Percentiles rank a stretch among this genome's conserved stretches.
phyloP scores from a whole-genome alignment of 2,113 vertebrate species.

The Daboia siamensis region DNA sequence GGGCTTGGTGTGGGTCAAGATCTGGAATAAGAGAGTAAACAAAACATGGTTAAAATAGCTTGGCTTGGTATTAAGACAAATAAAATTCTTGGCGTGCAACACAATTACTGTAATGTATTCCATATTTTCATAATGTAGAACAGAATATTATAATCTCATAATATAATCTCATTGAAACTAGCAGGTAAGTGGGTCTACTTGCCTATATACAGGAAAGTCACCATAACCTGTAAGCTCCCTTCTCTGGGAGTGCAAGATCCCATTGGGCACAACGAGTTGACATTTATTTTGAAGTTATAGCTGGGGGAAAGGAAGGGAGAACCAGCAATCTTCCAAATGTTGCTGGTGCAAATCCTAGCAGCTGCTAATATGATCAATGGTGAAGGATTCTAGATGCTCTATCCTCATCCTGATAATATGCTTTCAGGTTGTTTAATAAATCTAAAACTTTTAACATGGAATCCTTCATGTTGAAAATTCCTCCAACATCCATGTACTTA shows the following conservation, averaged over 20 bases:
- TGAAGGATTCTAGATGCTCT: background rate
- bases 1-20: slow-evolving; percentile 85
- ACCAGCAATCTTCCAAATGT: background rate
- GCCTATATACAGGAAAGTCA: background rate
- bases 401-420: background rate
- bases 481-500: background rate
- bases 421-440: background rate
- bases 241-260: background rate
- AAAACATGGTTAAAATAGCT: background rate
- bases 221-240: background rate
- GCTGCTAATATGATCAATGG: background rate
- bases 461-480: background rate
- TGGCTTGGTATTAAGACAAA: background rate
- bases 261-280: background rate
- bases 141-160: no score
- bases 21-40: slow-evolving; percentile 62
- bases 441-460: background rate
- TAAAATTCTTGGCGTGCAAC: background rate
- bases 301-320: background rate
- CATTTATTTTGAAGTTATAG: background rate
- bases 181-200: background rate
- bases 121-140: background rate
- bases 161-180: background rate
- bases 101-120: no score
- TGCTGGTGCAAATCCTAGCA: background rate